phyloP scores from a whole-genome alignment of 2,797 vertebrate species.

The Gymnothorax reevesii region DNA sequence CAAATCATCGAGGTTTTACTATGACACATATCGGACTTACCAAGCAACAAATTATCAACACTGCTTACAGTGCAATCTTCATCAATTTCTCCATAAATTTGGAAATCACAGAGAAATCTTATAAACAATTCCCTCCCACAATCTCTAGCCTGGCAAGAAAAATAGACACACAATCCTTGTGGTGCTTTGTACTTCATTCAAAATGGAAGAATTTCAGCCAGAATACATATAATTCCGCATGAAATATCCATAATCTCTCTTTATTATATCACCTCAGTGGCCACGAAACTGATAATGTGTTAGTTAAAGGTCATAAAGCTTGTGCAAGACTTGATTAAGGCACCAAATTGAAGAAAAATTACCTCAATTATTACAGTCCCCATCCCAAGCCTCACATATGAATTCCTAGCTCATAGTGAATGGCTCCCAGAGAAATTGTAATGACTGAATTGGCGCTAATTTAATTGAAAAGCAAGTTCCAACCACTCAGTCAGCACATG shows the following conservation, averaged over 20 bases:
- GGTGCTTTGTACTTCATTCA: background rate
- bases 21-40: background rate
- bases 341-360: background rate
- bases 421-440: slow-evolving; percentile 49
- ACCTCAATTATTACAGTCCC: background rate
- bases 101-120: slow-evolving; percentile 7
- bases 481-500: slow-evolving; percentile 42
- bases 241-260: background rate
- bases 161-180: background rate
- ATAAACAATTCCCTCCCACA: background rate
- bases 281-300: background rate
- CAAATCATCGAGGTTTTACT: background rate
- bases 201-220: background rate
- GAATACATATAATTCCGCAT: background rate
- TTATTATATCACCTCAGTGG: background rate
- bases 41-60: background rate
- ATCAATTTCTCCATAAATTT: slow-evolving; percentile 9
- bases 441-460: slow-evolving; percentile 46
- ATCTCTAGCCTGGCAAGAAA: slow-evolving; percentile 4
- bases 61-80: background rate
- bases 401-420: background rate
- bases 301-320: background rate
- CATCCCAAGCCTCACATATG: slow-evolving; percentile 17
- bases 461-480: slow-evolving; percentile 49
- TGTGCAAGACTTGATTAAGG: background rate